Evolutionary conservation across 37 sponge, comb jelly and placozoan species (phyloP), one percentile per base, ranked within the genome.

Genomic region (Dysidea cf. avara): DNA sequence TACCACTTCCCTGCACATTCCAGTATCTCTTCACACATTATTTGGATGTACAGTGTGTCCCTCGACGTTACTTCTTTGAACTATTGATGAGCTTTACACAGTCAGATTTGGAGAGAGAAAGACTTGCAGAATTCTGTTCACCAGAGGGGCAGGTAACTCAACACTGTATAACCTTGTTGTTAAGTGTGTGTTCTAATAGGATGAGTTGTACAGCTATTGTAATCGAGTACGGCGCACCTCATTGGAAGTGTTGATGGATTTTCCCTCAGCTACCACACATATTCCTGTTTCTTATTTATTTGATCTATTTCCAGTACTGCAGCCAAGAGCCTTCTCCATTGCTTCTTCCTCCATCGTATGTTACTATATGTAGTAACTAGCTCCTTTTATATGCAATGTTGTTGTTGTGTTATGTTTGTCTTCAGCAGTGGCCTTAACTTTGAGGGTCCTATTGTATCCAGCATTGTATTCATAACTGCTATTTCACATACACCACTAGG

Each of bases 321-420:
- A 86, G 57, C 90, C 99, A 7, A 68, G 99, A 40, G 93, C 96
- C 3, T 98, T 98, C 86, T 95, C 96, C 31, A 98, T 98, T 56
- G 96, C 99, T 26, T 98, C 99, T 1, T 84, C 90, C 12, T 71
- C 80, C 66, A 52, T 46, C 35, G 88, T 87, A 16, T 14, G 70
- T 67, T 21, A 17, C 53, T 69, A 51, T 29, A 13, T 50, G 26
- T 66, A 11, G 17, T 25, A 16, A 36, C 9, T 34, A 25, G 11
- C 14, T 20, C 25, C 13, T 14, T n/a, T 37, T 12, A 14, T 20
- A 35, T 20, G 11, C 38, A 16, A n/a, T n/a, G n/a, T n/a, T n/a
- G n/a, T n/a, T n/a, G n/a, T n/a, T n/a, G n/a, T n/a, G n/a, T n/a
- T n/a, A n/a, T n/a, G n/a, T n/a, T n/a, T n/a, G n/a, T n/a, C n/a